Evolutionary conservation across 1,140 invertebrate genomes (phyloP).

Genomic region (Ceratosolen solmsi): DNA sequence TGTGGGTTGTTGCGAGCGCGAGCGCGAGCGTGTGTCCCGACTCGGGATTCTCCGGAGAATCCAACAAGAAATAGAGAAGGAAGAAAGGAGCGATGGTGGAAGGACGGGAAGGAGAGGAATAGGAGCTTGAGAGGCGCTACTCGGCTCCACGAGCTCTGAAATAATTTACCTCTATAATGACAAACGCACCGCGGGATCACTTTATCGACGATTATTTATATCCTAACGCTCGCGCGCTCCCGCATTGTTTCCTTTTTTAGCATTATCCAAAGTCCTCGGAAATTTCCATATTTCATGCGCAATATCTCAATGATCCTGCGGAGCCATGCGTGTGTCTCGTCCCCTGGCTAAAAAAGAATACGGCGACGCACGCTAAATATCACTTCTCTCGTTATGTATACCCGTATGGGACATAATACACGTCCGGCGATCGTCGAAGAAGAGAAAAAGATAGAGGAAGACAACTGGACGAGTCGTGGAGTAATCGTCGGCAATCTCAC

Average conservation of each 20-base stretch:
- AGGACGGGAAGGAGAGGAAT: not conserved
- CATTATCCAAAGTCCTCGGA: slow-evolving; percentile 5
- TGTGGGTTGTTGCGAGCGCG: slow-evolving; percentile 11
- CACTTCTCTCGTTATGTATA: slow-evolving; percentile 26
- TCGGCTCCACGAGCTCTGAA: slow-evolving; percentile 32
- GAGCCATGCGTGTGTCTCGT: not conserved
- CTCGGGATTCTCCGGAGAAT: slow-evolving; percentile 17
- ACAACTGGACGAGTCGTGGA: slow-evolving; percentile 23
- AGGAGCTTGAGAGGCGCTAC: not conserved
- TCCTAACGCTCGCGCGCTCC: slow-evolving; percentile 13
- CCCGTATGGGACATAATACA: slow-evolving; percentile 48
- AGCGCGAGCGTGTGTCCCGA: slow-evolving; percentile 7
- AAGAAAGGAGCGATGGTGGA: slow-evolving; percentile 5
- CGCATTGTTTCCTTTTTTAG: slow-evolving; percentile 34
- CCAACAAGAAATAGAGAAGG: slow-evolving; percentile 21
- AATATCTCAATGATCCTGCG: slow-evolving; percentile 50
- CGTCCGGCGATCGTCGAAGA: slow-evolving; percentile 14
- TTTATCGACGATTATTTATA: slow-evolving; percentile 47
- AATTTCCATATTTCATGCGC: slow-evolving; percentile 50
- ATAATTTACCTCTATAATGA: slow-evolving; percentile 42
- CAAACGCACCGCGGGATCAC: slow-evolving; percentile 23
- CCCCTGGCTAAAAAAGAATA: not conserved
- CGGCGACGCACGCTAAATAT: not conserved
- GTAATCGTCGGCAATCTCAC: slow-evolving; percentile 47
- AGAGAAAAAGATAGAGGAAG: slow-evolving; percentile 34